Evolutionary conservation across 2,113 vertebrate species (phyloP).

Genomic region (Rhabdornis inornatus): DNA sequence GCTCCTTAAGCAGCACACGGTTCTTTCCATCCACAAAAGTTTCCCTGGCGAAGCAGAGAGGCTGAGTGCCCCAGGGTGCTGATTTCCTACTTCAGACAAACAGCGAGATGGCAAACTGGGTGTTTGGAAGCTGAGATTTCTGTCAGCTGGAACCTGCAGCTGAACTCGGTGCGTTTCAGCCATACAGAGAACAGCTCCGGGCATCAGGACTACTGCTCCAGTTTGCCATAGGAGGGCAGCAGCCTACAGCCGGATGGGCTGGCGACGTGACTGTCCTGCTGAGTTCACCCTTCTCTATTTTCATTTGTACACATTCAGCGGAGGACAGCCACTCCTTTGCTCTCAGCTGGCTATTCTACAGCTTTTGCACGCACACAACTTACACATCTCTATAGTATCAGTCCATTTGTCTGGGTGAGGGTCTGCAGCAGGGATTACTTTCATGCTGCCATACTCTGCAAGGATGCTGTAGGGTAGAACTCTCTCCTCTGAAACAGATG

Average conservation of each 20-base stretch:
- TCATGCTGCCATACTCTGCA: background rate
- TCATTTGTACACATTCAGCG: background rate
- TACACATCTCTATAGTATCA: background rate
- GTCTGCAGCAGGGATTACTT: background rate
- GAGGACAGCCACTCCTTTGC: background rate
- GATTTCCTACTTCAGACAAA: background rate
- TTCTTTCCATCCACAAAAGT: background rate
- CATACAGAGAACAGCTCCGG: background rate
- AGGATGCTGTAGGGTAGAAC: background rate
- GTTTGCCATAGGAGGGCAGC: background rate
- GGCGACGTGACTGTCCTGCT: accelerated
- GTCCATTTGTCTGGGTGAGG: background rate
- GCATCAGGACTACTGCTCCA: background rate
- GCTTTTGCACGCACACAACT: background rate
- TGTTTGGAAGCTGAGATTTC: background rate
- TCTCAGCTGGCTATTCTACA: background rate
- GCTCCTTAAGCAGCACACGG: background rate
- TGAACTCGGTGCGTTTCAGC: background rate
- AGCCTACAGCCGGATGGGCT: background rate
- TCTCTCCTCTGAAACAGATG: background rate
- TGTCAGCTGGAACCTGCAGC: background rate
- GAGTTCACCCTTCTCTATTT: background rate
- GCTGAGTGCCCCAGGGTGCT: background rate
- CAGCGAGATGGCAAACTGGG: background rate
- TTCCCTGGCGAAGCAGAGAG: background rate